These are phyloP conservation scores for Eufriesea mexicana DNA, from an alignment of 1,140 invertebrate species.

Conservation along the genomic window DNA sequence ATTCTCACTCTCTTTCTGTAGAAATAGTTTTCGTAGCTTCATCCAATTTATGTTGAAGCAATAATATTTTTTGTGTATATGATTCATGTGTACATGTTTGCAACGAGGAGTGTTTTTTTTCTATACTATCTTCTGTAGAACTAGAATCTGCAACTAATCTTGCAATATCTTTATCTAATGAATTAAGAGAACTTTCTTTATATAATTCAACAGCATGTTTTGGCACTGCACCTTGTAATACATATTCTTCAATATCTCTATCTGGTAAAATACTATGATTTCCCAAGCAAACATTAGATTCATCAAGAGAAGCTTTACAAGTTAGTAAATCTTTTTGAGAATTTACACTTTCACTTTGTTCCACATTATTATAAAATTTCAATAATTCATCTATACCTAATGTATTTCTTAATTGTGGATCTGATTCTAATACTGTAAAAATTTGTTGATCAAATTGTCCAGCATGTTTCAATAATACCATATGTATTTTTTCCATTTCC, in stretches of 20 bases:
- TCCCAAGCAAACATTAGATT: slow-evolving; percentile 44
- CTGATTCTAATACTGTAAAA: slow-evolving; percentile 77
- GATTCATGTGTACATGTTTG: slow-evolving; percentile 85
- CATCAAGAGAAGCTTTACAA: slow-evolving; percentile 65
- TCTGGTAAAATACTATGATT: slow-evolving; percentile 68
- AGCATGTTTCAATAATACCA: slow-evolving; percentile 87
- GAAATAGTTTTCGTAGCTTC: slow-evolving; percentile 89
- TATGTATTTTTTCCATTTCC: slow-evolving; percentile 89
- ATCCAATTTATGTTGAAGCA: slow-evolving; percentile 88
- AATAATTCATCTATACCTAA: slow-evolving; percentile 77
- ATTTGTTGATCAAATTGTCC: slow-evolving; percentile 84
- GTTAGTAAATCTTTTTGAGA: slow-evolving; percentile 61
- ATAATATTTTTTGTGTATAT: slow-evolving; percentile 86
- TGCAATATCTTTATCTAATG: slow-evolving; percentile 69
- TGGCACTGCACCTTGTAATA: slow-evolving; percentile 85
- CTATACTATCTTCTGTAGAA: slow-evolving; percentile 71
- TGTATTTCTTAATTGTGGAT: slow-evolving; percentile 76
- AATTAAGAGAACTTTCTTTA: slow-evolving; percentile 73
- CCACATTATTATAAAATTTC: slow-evolving; percentile 77
- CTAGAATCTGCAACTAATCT: slow-evolving; percentile 68
- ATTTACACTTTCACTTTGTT: slow-evolving; percentile 56
- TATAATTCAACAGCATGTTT: slow-evolving; percentile 83
- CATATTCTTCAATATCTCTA: slow-evolving; percentile 85
- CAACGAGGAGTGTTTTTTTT: slow-evolving; percentile 66
- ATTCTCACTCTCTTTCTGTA: slow-evolving; percentile 87